Evolutionary conservation across 2,888 invertebrate species (phyloP), one percentile per base, ranked within the genome.

Genomic region (Crematogaster levior): DNA sequence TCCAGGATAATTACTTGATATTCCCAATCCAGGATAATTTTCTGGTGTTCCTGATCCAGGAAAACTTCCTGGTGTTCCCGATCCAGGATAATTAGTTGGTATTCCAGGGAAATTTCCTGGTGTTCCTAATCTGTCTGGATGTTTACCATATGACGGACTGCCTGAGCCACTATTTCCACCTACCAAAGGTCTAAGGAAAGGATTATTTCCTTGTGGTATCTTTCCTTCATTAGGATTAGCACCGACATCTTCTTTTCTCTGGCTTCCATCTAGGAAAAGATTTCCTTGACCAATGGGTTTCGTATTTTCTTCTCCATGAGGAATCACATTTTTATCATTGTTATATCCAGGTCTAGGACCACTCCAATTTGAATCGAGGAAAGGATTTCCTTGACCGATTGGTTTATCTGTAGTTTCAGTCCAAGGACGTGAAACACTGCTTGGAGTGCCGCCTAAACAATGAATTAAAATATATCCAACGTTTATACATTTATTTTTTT

Each of bases 361-460:
- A 24, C 9, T 53, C 60, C 53, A 9, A 46, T 24, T n/a, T 4
- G 48, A 9, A 12, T 81, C 40, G 0, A 88, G 40, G 51, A 89
- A 89, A 6, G 84, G 85, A 58, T 89, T 89, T 18, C 51, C 81
- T 18, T 61, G 12, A 6, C 83, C 83, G 0, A 86, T 10, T 9
- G 86, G 84, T 27, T 80, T 82, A 15, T 56, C 5, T 12, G 81
- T 21, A 4, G 18, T 53, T 37, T 1, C 58, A 43, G 6, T 56
- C 30, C 24, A 37, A 3, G 72, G 56, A 61, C 15, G 3, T n/a
- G 51, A 34, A 18, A 24, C 1, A 37, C 1, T 27, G 9, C 9
- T 46, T 18, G 51, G 83, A 46, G 3, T 58, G 27, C 27, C 3
- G 10, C 30, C 80, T 80, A 40, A 60, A 72, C n/a, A 56, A 18